These are phyloP conservation scores for Sarcoramphus papa DNA, from an alignment of 2,797 vertebrate species.

Conservation along the genomic window DNA sequence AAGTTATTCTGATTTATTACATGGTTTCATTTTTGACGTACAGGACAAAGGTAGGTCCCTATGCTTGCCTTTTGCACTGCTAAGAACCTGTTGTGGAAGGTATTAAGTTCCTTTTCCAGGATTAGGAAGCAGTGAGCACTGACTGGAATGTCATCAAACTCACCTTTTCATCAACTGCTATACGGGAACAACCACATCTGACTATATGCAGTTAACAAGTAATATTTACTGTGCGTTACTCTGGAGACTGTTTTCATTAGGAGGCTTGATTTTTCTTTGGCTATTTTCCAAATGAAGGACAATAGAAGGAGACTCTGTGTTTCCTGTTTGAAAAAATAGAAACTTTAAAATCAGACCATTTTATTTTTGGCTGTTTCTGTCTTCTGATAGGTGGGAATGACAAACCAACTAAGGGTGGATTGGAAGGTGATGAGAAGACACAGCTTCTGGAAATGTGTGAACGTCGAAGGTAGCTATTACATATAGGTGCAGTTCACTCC, in stretches of 20 bases:
- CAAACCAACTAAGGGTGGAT: constrained; percentile 4
- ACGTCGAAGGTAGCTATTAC: constrained; percentile 64
- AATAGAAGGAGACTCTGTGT: not conserved
- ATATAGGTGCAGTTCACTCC: not conserved
- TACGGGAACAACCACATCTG: not conserved
- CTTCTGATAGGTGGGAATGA: constrained; percentile 66
- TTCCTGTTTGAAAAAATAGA: not conserved
- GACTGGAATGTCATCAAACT: not conserved
- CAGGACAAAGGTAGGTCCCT: not conserved
- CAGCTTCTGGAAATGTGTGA: constrained; percentile 54
- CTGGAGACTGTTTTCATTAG: not conserved
- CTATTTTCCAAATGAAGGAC: not conserved
- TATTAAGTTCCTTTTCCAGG: not conserved
- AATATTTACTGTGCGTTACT: not conserved
- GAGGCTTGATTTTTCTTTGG: not conserved
- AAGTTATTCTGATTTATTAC: not conserved
- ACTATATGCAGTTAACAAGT: not conserved
- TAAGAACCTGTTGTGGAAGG: not conserved
- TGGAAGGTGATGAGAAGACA: constrained; percentile 26
- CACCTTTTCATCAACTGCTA: not conserved
- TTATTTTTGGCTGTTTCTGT: not conserved
- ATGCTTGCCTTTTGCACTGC: not conserved
- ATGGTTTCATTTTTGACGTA: not conserved
- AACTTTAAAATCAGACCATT: not conserved
- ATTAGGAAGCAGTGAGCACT: not conserved